A percentile compares a stretch with the other conserved stretches of the same genome.
Evolutionary conservation across 1,140 invertebrate species (phyloP).

Genomic region (Drusus annulatus): DNA sequence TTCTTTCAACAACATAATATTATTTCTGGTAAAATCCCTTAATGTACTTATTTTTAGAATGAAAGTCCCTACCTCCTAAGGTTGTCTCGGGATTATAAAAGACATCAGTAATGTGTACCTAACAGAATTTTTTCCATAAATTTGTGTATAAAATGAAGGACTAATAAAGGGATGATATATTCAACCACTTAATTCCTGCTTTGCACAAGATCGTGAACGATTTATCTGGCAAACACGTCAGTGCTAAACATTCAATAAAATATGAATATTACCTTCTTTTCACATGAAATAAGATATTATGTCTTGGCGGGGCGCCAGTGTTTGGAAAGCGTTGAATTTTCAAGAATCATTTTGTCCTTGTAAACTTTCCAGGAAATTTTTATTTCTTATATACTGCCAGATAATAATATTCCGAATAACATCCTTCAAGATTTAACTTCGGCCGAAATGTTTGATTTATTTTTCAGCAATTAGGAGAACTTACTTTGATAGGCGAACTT

Average conservation of each 20-base stretch:
- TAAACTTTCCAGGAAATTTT: slow-evolving; percentile 39
- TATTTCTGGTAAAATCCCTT: too few species aligned
- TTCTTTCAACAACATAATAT: too few species aligned
- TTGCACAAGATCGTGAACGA: slow-evolving; percentile 14
- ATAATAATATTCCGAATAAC: slow-evolving; percentile 19
- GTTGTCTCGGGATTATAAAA: too few species aligned
- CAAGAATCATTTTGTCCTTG: slow-evolving; percentile 41
- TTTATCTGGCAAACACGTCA: slow-evolving; percentile 29
- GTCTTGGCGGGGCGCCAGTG: slow-evolving; percentile 29
- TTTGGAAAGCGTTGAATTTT: slow-evolving; percentile 46
- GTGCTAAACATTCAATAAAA: slow-evolving; percentile 38
- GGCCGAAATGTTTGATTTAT: slow-evolving; percentile 28
- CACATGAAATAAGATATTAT: slow-evolving; percentile 39
- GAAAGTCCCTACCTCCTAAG: too few species aligned
- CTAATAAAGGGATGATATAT: slow-evolving; percentile 4
- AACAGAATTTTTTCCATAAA: too few species aligned
- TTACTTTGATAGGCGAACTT: neutral
- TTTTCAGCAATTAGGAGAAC: slow-evolving; percentile 25
- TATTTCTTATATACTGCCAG: neutral
- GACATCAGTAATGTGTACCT: too few species aligned
- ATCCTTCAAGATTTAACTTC: slow-evolving; percentile 20
- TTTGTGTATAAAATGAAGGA: too few species aligned
- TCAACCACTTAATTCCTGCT: slow-evolving; percentile 8
- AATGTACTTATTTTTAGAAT: too few species aligned
- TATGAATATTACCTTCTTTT: slow-evolving; percentile 40